Evolutionary conservation across 2,888 invertebrate genomes (phyloP).

Genomic region (Luperina nickerlii): DNA sequence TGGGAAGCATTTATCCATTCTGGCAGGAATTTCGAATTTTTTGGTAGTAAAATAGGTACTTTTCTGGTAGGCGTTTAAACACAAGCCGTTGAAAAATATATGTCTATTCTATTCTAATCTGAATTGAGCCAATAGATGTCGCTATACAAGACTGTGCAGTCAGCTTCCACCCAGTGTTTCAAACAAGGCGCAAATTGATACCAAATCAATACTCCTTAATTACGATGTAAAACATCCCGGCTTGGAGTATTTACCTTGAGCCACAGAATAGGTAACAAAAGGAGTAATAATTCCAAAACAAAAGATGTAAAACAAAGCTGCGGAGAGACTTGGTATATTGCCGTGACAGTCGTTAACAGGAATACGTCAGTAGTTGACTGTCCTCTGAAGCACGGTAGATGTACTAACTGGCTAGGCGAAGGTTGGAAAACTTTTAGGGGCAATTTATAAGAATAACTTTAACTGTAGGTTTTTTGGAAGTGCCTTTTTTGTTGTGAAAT

Average conservation of each 20-base stretch:
- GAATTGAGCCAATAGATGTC: neutral
- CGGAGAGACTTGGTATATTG: neutral
- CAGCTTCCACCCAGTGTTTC: neutral
- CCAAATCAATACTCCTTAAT: constrained; percentile 50
- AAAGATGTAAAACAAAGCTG: constrained; percentile 11
- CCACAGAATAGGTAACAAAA: constrained; percentile 21
- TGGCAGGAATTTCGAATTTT: no score
- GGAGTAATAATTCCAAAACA: neutral
- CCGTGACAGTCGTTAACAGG: neutral
- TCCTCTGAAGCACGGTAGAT: neutral
- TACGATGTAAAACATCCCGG: constrained; percentile 40
- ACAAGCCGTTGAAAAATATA: no score
- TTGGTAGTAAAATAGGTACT: no score
- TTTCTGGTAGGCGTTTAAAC: no score
- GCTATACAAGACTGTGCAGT: neutral
- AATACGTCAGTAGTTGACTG: neutral
- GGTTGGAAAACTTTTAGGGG: constrained; percentile 27
- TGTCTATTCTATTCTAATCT: no score
- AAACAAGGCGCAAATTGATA: constrained; percentile 23
- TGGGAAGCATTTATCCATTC: no score
- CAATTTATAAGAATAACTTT: constrained; percentile 9
- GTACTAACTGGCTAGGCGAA: neutral
- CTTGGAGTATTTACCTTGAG: constrained; percentile 30
- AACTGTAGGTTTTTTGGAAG: no score
- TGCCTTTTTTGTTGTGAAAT: neutral